Base-by-base conservation (phyloP, 2,888 invertebrate genomes). In the Syrista parreyssii region DNA sequence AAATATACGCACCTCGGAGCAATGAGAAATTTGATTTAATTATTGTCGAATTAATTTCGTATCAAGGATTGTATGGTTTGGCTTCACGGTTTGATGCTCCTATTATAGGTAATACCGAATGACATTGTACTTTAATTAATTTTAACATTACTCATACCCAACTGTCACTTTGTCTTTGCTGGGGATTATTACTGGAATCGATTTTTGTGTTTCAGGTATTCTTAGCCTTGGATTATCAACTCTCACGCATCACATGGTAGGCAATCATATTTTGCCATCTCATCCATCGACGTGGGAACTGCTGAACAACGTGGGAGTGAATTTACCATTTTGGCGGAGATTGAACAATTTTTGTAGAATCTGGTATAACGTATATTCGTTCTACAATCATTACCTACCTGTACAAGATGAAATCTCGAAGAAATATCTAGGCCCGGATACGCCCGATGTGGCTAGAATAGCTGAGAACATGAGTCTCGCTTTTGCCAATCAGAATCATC, bases 11-110 rank as follows among this genome's bases (percentile, higher is more conserved):
- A 33, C 33, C 30, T 1, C 33, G 33, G 6, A 76, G 75, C 72
- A 69, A 92, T 40, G 88, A 92, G 35, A 91, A 91, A 77, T 94
- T 94, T 82, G 94, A 94, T 86, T 85, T 94, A 55, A 92, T 94
- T 0, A 89, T 94, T 68, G 92, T 93, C 4, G 94, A 94, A 87
- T 92, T 92, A n/a, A 91, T 93, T 11, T 90, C 1, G 3, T 71
- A 92, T 6, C 93, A 93, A 0, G 76, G 93, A 0, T 85, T 93
- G 68, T 93, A 92, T 78, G 93, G 92, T 0, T 92, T 93, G 32
- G 93, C 93, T 32, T 92, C 93, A 71, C 93, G 93, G 82, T 94
- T 94, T 84, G 88, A 92, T 55, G 92, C 91, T 35, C 93, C 94
- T 4, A 92, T 93, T 71, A 93, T 95, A 78, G 92, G 87, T 78